These are phyloP conservation scores for Urocolius indicus DNA, from an alignment of 2,113 vertebrate species.

Conservation along the genomic window DNA sequence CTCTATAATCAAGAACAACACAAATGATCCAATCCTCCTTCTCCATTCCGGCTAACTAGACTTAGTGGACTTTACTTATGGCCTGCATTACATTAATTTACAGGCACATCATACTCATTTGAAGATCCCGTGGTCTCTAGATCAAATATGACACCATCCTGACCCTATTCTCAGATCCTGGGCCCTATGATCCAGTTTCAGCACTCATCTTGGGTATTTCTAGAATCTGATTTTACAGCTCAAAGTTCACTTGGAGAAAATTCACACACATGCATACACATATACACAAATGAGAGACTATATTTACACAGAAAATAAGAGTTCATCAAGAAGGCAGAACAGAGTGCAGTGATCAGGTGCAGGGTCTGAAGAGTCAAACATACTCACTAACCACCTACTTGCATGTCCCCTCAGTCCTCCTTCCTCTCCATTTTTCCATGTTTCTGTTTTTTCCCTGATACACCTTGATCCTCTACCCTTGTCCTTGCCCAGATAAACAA, in stretches of 20 bases:
- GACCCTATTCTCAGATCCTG: too few species aligned
- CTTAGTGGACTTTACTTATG: not conserved
- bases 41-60: not conserved
- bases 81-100: not conserved
- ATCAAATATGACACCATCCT: not conserved
- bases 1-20: not conserved
- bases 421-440: not conserved
- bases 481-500: not conserved
- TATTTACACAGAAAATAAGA: not conserved
- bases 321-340: not conserved
- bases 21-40: not conserved
- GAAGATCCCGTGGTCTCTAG: not conserved
- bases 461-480: not conserved
- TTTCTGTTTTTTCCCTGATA: not conserved
- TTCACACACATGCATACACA: fast-evolving
- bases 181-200: fast-evolving
- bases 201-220: not conserved
- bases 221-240: not conserved
- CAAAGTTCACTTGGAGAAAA: not conserved
- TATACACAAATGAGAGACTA: fast-evolving
- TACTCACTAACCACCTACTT: not conserved
- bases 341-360: not conserved
- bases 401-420: not conserved
- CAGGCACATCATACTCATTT: too few species aligned
- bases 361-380: not conserved